Base-by-base conservation (phyloP, 1,140 invertebrate species). In the Drosophila repletoides region DNA sequence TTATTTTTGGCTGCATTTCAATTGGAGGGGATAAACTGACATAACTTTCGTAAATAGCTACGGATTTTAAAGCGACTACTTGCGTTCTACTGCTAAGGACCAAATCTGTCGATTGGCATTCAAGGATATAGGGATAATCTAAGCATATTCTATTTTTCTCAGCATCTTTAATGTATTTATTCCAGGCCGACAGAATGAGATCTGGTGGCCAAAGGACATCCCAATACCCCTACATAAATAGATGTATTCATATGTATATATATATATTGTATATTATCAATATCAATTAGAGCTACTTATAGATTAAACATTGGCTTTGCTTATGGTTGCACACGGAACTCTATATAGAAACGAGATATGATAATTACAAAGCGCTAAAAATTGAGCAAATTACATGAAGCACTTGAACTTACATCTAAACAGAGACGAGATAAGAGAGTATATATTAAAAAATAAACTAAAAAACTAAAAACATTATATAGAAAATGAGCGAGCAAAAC, bases 321-420 rank as follows among this genome's bases (percentile, higher is more conserved):
- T 77, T 70, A 63, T 74, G 63, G 38, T 72, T 55, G 77, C 70
- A 69, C 55, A 71, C n/a, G n/a, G n/a, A 55, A 59, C 55, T 46
- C 12, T 21, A 10, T 33, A 14, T 36, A 31, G 5, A 24, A 33
- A 24, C 24, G 34, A 7, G 15, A 56, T 38, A 43, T 24, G 24
- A 79, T 60, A 79, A 56, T 72, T 81, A 72, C 76, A 87, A 86
- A 87, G 81, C 71, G 68, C 59, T 56, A 59, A 72, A 71, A 81
- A 87, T 87, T 86, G 80, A 87, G 80, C 80, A 86, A 86, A 87
- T 70, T 87, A 80, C 74, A 79, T 48, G 53, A 86, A 80, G 67
- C 74, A 86, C 66, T 86, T 74, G 71, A 79, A 46, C 34, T 61
- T 72, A 76, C 52, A 79, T 33, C 46, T 56, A 61, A 31, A 52